A percentile compares a stretch with the other conserved stretches of the same genome.
Evolutionary conservation across 2,888 invertebrate species (phyloP).

Genomic region (Eupelmus urozonus): DNA sequence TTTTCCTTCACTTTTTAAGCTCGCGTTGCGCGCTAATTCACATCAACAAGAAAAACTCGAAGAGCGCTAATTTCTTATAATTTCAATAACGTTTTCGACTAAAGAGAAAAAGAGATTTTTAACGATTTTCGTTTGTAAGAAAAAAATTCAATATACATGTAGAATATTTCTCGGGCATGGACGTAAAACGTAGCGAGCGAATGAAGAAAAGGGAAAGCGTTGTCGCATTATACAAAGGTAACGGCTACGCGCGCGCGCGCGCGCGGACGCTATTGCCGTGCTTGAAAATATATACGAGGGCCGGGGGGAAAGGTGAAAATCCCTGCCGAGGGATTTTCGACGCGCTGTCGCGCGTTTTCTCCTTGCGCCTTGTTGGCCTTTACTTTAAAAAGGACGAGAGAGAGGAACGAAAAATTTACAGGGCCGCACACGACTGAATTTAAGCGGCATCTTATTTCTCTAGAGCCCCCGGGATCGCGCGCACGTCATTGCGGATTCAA

Average conservation of each 20-base stretch:
- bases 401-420: conserved; percentile 29
- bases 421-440: conserved; percentile 29
- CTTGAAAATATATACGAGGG: conserved; percentile 9
- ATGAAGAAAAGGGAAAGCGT: background rate
- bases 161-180: background rate
- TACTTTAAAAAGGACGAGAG: background rate
- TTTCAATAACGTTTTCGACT: too few species aligned
- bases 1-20: background rate
- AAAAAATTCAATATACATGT: background rate
- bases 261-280: conserved; percentile 33
- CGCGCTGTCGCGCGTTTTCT: conserved; percentile 18
- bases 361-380: conserved; percentile 4
- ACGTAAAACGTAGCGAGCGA: background rate
- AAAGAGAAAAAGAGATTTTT: too few species aligned
- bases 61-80: too few species aligned
- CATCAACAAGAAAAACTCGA: too few species aligned
- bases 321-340: conserved; percentile 19
- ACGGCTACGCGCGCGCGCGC: conserved; percentile 31
- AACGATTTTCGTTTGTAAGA: background rate
- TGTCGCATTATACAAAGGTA: conserved; percentile 14
- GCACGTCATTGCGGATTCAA: conserved; percentile 31
- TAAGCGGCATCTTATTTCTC: conserved; percentile 49
- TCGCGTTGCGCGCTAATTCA: background rate
- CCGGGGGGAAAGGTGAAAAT: conserved; percentile 25
- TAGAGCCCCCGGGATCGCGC: conserved; percentile 36